phyloP scores from a whole-genome alignment of 1,140 invertebrate species.

The Drosophila nannoptera region DNA sequence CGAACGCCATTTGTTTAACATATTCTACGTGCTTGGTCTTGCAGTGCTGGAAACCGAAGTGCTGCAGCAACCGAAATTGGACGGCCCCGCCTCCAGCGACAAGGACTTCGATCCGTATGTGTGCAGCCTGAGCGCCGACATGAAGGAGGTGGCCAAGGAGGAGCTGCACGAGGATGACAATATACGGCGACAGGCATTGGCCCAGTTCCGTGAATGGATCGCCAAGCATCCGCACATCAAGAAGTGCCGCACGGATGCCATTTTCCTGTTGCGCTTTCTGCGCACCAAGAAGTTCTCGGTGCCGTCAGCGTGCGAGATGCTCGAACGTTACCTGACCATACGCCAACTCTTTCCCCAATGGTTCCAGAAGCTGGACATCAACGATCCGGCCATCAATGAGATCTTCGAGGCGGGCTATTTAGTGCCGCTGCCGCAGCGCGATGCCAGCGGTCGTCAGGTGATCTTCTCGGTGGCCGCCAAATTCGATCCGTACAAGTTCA shows the following conservation, averaged over 20 bases:
- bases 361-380: constrained; percentile 88
- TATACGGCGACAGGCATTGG: constrained; percentile 84
- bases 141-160: constrained; percentile 82
- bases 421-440: constrained; percentile 87
- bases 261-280: constrained; percentile 90
- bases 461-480: constrained; percentile 87
- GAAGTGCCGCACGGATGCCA: constrained; percentile 86
- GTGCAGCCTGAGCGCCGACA: constrained; percentile 56
- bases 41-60: constrained; percentile 78
- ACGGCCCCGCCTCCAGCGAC: constrained; percentile 47
- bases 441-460: constrained; percentile 86
- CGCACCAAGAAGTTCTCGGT: constrained; percentile 92
- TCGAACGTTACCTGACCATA: constrained; percentile 91
- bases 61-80: constrained; percentile 60
- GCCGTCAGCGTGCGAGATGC: constrained; percentile 89
- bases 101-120: constrained; percentile 70
- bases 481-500: constrained; percentile 87
- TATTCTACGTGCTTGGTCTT: constrained; percentile 13
- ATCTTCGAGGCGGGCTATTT: constrained; percentile 90
- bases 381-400: constrained; percentile 85
- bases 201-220: constrained; percentile 88
- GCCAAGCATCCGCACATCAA: constrained; percentile 87
- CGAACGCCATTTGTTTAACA: neutral
- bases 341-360: constrained; percentile 89
- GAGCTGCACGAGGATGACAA: constrained; percentile 87